Evolutionary conservation across 1,140 invertebrate genomes (phyloP), one percentile per base, ranked within the genome.

Genomic region (Lerema accius): DNA sequence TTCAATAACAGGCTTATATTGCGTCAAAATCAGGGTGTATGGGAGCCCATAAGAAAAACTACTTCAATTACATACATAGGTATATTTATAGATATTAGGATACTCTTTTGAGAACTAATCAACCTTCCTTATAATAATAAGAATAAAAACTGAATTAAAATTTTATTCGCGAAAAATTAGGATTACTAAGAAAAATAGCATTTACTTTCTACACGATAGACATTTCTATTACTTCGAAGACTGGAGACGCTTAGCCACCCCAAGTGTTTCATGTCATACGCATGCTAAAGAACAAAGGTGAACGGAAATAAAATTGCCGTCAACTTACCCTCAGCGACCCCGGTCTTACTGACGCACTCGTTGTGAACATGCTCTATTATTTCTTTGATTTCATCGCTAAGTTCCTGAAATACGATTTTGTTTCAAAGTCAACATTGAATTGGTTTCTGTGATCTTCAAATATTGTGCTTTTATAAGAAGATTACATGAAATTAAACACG

Each of bases 321-420:
- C 56, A 68, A 80, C 85, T 89, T 69, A 91, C 91, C 84, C 80
- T 92, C 90, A n/a, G 88, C 73, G 56, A 84, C 86, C 63, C 86
- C 87, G 61, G 90, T 92, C 70, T 84, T 90, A 50, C 56, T 82
- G 65, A 89, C 87, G 77, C 91, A 92, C 62, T 85, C 79, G 74
- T 90, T 85, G 75, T 92, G 91, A 71, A 92, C 77, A 69, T 82
- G 82, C 63, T 82, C 71, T 75, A 92, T 86, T 82, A 92, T 91
- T 84, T 92, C 91, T 82, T 83, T 80, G 79, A 92, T 90, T 83
- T 92, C 91, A 32, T 91, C 90, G 65, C 89, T 89, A 71, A 92
- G 84, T 67, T 89, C 84, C 91, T 92, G 76, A 67, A 88, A 75
- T 62, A 77, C 60, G 70, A 75, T 80, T 77, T 62, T 64, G 40